phyloP scores from a whole-genome alignment of 2,888 invertebrate species.

The Thereva unica region DNA sequence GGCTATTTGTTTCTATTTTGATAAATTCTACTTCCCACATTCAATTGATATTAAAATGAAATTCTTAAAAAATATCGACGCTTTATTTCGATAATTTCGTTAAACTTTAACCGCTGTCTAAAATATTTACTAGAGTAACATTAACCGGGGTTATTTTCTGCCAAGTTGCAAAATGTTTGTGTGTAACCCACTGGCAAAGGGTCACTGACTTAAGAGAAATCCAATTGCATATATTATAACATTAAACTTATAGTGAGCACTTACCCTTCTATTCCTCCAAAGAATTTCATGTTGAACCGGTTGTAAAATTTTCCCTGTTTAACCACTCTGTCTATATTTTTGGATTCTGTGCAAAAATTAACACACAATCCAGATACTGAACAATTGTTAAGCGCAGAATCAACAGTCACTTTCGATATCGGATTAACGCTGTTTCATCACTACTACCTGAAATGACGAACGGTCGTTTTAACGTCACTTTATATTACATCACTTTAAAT shows the following conservation, averaged over 20 bases:
- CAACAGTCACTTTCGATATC: constrained; percentile 10
- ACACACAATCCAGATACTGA: not conserved
- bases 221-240: not conserved
- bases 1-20: no score
- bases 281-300: constrained; percentile 4
- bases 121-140: no score
- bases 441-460: constrained; percentile 25
- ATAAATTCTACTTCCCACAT: no score
- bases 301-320: not conserved
- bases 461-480: constrained; percentile 1
- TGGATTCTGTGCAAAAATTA: no score
- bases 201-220: constrained; percentile 1
- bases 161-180: not conserved
- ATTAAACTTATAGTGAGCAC: not conserved
- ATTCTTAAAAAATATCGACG: no score
- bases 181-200: not conserved
- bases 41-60: no score
- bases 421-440: not conserved
- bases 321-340: not conserved
- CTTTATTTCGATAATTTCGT: no score
- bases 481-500: constrained; percentile 1
- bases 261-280: constrained; percentile 26
- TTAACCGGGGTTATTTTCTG: no score
- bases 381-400: not conserved
- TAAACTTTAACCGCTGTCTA: no score